These are phyloP conservation scores for Threskiornis aethiopicus DNA, from an alignment of 2,797 vertebrate species.

Conservation along the genomic window DNA sequence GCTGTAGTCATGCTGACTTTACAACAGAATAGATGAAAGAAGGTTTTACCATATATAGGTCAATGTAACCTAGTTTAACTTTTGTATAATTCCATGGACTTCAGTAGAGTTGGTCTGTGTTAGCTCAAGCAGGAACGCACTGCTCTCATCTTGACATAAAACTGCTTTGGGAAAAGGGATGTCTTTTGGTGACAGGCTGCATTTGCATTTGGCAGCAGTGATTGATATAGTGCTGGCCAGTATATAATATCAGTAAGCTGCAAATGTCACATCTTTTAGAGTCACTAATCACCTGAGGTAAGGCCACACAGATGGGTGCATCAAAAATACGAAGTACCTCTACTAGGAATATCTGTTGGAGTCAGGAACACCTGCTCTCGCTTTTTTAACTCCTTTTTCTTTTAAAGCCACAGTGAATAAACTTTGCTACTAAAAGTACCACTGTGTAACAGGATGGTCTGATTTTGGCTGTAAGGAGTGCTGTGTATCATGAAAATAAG, in stretches of 20 bases:
- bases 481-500: neutral
- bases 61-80: neutral
- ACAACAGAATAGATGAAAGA: neutral
- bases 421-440: neutral
- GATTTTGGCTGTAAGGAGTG: neutral
- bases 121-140: neutral
- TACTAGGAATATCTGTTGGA: neutral
- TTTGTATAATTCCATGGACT: neutral
- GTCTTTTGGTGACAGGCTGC: constrained; percentile 8
- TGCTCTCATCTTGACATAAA: constrained; percentile 37
- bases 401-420: neutral
- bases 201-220: constrained; percentile 48
- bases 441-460: neutral
- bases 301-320: neutral
- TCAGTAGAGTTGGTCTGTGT: neutral
- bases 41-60: neutral
- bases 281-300: constrained; percentile 41
- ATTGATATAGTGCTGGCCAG: constrained; percentile 28
- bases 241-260: constrained; percentile 11
- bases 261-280: constrained; percentile 52
- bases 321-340: neutral
- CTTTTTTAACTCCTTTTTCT: neutral
- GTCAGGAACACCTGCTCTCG: neutral
- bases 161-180: constrained; percentile 34
- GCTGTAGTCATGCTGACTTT: neutral